Base-by-base conservation (phyloP, 2,888 invertebrate species). In the Pterostichus niger region DNA sequence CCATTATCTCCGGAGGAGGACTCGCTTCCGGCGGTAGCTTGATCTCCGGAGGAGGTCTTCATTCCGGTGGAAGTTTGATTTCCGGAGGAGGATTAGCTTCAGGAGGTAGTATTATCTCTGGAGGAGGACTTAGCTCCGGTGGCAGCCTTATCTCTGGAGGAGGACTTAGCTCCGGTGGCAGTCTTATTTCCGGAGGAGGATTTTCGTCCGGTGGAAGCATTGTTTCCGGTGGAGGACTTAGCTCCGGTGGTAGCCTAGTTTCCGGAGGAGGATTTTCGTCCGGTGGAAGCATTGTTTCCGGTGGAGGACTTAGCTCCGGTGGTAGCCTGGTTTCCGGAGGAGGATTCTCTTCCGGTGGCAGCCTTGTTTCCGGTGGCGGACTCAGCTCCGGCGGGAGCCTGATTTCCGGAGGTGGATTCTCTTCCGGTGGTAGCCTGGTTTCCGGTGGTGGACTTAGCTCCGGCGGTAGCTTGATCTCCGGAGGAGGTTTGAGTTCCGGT, bases 1-100 rank as follows among this genome's bases (percentile, higher is more conserved):
- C 40, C 40, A 52, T 81, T 5, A 11, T 73, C 40, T 81, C 81
- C 35, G 81, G 81, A 54, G 81, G 81, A 56, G 73, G 81, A 40
- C 44, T 81, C 5, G 15, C 44, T 17, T 71, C 71, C 56, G 81
- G 81, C 9, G 81, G 81, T 2, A 44, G 40, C 6, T 40, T 81
- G 0, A 33, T 68, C 6, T 52, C 56, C 10, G 81, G 81, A 13
- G 81, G 81, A n/a, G 24, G 56, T n/a, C 44, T 81, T 4, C 10
- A 24, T 56, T 81, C 81, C 49, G 81, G 81, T 13, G 81, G 81
- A 10, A 15, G 56, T 6, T 24, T 71, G 0, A 33, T 68, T 2
- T 81, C 81, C 7, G 81, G 81, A 35, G 81, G 81, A 15, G 24
- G 56, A 11, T 24, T 81, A 11, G 13, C 35, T 44, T 71, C 81